A percentile compares a stretch with the other conserved stretches of the same genome.
Evolutionary conservation across 2,888 invertebrate genomes (phyloP).

Genomic region (Drosophila rellima): DNA sequence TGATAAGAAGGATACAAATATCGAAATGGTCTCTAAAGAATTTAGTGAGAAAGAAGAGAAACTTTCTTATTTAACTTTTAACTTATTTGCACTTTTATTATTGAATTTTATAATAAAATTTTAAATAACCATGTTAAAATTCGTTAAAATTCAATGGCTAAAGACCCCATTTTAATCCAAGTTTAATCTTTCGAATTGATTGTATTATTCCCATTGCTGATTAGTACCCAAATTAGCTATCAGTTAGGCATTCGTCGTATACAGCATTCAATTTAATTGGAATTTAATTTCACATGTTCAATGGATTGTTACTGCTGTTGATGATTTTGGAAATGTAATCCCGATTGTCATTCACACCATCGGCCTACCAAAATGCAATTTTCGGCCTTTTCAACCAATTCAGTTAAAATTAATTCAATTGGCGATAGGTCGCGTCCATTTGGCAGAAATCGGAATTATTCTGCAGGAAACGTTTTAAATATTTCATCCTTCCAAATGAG

Average conservation of each 20-base stretch:
- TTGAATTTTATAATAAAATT: too few species aligned
- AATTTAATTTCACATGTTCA: constrained; percentile 60
- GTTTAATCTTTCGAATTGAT: constrained; percentile 8
- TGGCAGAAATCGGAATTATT: constrained; percentile 16
- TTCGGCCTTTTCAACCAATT: constrained; percentile 44
- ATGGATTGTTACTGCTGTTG: constrained; percentile 12
- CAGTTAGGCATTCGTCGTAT: constrained; percentile 14
- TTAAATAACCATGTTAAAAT: too few species aligned
- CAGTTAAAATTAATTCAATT: constrained; percentile 69
- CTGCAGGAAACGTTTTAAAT: constrained; percentile 13
- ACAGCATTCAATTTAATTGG: constrained; percentile 59
- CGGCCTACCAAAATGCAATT: constrained; percentile 58
- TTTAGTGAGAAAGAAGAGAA: background rate
- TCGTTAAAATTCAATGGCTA: background rate
- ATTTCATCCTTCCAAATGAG: background rate
- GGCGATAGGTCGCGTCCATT: constrained; percentile 22
- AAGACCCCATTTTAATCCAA: background rate
- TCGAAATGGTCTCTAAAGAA: background rate
- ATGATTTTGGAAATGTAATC: constrained; percentile 62
- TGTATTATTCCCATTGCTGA: constrained; percentile 3
- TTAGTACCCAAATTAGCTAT: constrained; percentile 20
- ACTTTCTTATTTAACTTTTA: too few species aligned
- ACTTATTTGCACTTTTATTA: too few species aligned
- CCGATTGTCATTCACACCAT: constrained; percentile 16
- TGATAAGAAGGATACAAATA: background rate